These are phyloP conservation scores for Dascyllus trimaculatus DNA, from an alignment of 2,113 vertebrate genomes.

Conservation along the genomic window DNA sequence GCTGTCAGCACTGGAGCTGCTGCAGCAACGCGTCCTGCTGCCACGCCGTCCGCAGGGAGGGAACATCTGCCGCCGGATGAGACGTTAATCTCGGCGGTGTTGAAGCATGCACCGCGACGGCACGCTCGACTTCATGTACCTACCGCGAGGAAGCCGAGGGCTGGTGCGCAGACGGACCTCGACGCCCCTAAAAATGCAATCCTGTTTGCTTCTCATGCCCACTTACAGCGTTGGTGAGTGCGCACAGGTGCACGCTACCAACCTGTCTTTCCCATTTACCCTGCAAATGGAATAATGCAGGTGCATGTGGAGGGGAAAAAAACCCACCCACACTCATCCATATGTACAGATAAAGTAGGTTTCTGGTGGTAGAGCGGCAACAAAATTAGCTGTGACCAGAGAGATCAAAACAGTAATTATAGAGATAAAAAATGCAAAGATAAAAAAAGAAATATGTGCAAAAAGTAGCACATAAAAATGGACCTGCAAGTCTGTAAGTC, in stretches of 20 bases:
- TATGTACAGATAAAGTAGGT: neutral
- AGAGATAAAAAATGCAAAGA: neutral
- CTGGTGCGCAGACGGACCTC: constrained; percentile 12
- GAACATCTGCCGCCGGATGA: constrained; percentile 77
- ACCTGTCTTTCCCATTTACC: neutral
- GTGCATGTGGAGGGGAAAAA: neutral
- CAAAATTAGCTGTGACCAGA: too few species aligned
- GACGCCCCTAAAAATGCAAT: constrained; percentile 5
- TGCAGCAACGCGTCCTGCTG: constrained; percentile 68
- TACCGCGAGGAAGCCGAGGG: neutral
- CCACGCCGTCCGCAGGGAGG: constrained; percentile 49
- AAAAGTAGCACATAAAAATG: too few species aligned
- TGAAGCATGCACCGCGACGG: constrained; percentile 21
- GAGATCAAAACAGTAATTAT: neutral
- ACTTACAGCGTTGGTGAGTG: constrained; percentile 12
- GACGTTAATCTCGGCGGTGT: constrained; percentile 62
- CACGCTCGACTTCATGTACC: constrained; percentile 45
- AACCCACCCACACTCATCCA: neutral
- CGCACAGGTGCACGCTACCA: constrained; percentile 15
- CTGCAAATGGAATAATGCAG: constrained; percentile 1
- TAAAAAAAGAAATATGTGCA: too few species aligned
- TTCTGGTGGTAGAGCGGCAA: too few species aligned
- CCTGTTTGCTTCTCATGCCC: constrained; percentile 13
- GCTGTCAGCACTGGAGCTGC: constrained; percentile 64
- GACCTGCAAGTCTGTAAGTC: too few species aligned